These are phyloP conservation scores for Axis porcinus DNA, from an alignment of 2,113 vertebrate genomes.

Conservation along the genomic window DNA sequence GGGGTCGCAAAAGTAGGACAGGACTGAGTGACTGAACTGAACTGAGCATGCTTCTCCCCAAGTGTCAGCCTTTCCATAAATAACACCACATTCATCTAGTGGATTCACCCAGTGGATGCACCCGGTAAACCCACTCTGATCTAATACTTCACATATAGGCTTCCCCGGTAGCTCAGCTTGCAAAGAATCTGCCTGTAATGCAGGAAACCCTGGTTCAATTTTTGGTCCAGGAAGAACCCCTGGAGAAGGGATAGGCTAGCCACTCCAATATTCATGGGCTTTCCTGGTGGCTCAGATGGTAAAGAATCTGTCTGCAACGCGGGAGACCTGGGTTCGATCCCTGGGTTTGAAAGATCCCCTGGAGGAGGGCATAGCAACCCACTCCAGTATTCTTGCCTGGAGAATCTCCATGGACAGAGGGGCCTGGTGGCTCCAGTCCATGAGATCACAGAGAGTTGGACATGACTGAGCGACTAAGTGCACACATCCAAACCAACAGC, in stretches of 20 bases:
- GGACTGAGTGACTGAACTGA: too few relatives aligned
- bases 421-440: neutral
- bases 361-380: neutral
- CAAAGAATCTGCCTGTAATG: neutral
- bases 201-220: neutral
- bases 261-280: neutral
- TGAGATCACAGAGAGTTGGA: neutral
- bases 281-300: neutral
- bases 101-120: neutral
- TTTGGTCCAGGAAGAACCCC: neutral
- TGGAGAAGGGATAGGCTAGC: neutral
- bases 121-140: neutral
- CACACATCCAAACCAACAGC: neutral
- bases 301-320: neutral
- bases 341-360: neutral
- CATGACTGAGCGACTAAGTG: neutral
- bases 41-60: neutral
- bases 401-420: neutral
- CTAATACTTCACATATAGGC: neutral
- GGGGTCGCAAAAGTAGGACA: too few relatives aligned
- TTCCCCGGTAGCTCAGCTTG: neutral
- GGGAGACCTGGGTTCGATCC: neutral
- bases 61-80: neutral
- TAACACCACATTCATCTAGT: neutral
- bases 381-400: neutral